phyloP scores from a whole-genome alignment of 2,113 vertebrate species.

The Ovibos moschatus region DNA sequence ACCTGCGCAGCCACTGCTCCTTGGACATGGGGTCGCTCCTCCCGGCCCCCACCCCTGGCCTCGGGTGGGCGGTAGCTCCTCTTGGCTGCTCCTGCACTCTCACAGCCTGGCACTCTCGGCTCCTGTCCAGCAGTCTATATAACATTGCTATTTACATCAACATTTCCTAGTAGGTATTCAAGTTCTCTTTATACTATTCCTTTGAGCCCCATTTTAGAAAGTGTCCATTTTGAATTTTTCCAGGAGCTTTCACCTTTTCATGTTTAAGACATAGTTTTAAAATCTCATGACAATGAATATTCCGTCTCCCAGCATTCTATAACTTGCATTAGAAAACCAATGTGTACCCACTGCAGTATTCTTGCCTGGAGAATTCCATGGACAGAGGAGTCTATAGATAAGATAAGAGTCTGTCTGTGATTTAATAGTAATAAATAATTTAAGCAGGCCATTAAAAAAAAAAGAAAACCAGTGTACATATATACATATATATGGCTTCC shows the following conservation, averaged over 20 bases:
- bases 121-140: neutral
- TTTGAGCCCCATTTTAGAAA: neutral
- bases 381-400: neutral
- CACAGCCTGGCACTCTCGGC: fast-evolving
- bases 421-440: neutral
- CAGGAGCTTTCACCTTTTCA: neutral
- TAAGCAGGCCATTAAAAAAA: neutral
- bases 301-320: neutral
- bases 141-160: neutral
- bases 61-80: no score
- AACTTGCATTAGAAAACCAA: neutral
- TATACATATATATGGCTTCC: neutral
- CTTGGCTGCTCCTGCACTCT: no score
- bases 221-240: neutral
- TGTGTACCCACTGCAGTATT: neutral
- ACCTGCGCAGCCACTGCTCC: no score
- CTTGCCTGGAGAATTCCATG: neutral
- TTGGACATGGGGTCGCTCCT: no score
- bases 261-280: neutral
- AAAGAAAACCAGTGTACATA: neutral
- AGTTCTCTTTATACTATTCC: neutral
- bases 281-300: neutral
- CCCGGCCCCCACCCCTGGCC: fast-evolving
- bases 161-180: neutral
- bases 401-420: neutral